Conservation (phyloP, 2,797 vertebrate species). For the Microhierax caerulescens region DNA sequence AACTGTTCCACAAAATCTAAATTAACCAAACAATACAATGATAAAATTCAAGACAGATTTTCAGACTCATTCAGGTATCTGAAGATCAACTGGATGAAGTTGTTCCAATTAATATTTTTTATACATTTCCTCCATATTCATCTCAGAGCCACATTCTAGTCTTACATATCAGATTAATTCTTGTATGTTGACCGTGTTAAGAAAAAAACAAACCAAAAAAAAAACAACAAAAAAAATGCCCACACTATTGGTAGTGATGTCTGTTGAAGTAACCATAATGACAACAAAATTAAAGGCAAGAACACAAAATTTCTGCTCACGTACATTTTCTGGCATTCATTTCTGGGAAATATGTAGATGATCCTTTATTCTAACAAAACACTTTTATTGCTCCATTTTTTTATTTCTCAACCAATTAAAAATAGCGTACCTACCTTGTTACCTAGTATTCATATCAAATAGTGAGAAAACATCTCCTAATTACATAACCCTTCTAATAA, state of each 20-base stretch:
- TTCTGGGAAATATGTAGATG: not conserved
- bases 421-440: not conserved
- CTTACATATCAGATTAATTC: not conserved
- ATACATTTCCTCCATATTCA: not conserved
- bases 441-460: not conserved
- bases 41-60: not conserved
- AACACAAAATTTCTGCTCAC: not conserved
- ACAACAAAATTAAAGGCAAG: not conserved
- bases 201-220: fast-evolving
- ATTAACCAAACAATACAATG: not conserved
- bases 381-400: not conserved
- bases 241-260: not conserved
- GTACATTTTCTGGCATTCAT: not conserved
- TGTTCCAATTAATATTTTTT: not conserved
- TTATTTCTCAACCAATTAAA: not conserved
- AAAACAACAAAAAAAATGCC: not conserved
- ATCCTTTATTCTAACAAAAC: not conserved
- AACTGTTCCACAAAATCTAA: not conserved
- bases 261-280: not conserved
- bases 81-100: not conserved
- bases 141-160: not conserved
- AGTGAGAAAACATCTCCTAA: not conserved
- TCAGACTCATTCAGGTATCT: not conserved
- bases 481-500: not conserved
- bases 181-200: not conserved